Conservation (phyloP, 2,888 invertebrate genomes). For the Drosophila prolongata region DNA sequence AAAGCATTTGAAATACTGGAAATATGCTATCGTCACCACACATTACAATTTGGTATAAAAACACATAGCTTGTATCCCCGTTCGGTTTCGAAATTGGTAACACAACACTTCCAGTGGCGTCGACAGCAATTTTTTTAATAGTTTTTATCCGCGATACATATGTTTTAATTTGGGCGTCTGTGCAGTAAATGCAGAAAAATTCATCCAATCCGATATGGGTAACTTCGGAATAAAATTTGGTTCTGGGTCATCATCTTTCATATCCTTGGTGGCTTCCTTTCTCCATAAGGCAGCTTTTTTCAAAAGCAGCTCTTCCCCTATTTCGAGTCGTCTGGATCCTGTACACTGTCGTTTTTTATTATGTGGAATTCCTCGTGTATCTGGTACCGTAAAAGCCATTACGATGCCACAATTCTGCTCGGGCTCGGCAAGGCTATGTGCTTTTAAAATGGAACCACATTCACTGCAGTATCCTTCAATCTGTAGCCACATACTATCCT, state of each 20-base stretch:
- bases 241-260: neutral
- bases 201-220: neutral
- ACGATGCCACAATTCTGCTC: neutral
- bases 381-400: neutral
- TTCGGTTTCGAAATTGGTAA: neutral
- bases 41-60: neutral
- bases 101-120: neutral
- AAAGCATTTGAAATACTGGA: slow-evolving; percentile 1
- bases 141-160: neutral
- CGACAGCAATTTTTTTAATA: neutral
- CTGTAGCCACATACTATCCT: too few relatives aligned
- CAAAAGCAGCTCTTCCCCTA: neutral
- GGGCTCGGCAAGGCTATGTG: neutral
- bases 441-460: slow-evolving; percentile 7
- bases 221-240: too few relatives aligned
- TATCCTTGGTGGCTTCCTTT: neutral
- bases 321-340: neutral
- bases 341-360: neutral
- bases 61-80: neutral
- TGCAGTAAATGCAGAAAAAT: too few relatives aligned
- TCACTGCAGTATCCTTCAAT: too few relatives aligned
- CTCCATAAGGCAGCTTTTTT: neutral
- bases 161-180: neutral
- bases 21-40: slow-evolving; percentile 3
- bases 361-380: neutral